A percentile compares a stretch with the other conserved stretches of the same genome.
Evolutionary conservation across 2,888 invertebrate genomes (phyloP).

Genomic region (Prenolepis imparis): DNA sequence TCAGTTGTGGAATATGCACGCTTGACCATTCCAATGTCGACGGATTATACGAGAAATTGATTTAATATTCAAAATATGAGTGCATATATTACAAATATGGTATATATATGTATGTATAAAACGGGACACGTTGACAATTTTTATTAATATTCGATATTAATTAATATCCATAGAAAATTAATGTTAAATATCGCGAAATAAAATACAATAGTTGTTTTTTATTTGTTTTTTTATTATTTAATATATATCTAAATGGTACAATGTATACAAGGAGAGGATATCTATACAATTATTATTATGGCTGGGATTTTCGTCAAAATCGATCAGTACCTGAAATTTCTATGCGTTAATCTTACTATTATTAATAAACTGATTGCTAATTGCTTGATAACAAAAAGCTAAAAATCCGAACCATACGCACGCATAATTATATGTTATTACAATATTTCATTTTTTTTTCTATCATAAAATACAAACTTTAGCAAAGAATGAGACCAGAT

Average conservation of each 20-base stretch:
- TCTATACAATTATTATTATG: conserved; percentile 13
- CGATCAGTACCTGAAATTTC: not conserved
- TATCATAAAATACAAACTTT: conserved; percentile 21
- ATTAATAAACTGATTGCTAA: conserved; percentile 1
- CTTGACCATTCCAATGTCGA: conserved; percentile 37
- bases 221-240: conserved; percentile 24
- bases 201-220: not conserved
- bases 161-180: not conserved
- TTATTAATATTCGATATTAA: not conserved
- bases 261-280: conserved; percentile 28
- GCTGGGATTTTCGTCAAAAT: conserved; percentile 14
- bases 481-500: not conserved
- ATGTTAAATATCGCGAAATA: not conserved
- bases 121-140: not conserved
- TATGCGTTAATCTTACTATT: not conserved
- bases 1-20: conserved; percentile 82
- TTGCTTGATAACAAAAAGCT: not conserved
- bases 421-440: conserved; percentile 13
- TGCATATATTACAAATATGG: not conserved
- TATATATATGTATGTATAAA: not conserved
- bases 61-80: conserved; percentile 35
- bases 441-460: not conserved
- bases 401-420: not conserved
- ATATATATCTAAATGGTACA: conserved; percentile 25
- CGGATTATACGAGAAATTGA: conserved; percentile 73